Percentiles rank a stretch among this genome's conserved stretches.
Conservation (phyloP, 2,888 invertebrate species). For the Cheilosia variabilis region DNA sequence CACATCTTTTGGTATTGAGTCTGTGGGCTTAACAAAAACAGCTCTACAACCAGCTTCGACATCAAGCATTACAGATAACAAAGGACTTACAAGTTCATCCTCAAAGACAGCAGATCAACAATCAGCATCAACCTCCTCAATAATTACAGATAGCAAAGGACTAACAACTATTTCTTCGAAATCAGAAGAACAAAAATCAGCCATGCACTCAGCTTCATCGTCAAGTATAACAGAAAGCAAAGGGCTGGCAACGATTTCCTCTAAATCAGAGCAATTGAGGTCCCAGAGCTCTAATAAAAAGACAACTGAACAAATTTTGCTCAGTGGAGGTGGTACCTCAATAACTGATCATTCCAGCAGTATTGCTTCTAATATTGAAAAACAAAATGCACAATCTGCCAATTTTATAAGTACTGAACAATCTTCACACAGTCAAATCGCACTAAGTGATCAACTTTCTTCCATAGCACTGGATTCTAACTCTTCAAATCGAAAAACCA, state of each 20-base stretch:
- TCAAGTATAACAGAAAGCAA: background rate
- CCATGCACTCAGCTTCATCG: background rate
- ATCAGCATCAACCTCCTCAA: constrained; percentile 13
- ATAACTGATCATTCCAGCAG: constrained; percentile 33
- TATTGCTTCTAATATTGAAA: constrained; percentile 32
- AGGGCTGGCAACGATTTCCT: constrained; percentile 17
- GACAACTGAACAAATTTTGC: constrained; percentile 28
- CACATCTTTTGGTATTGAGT: background rate
- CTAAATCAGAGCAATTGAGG: constrained; percentile 40
- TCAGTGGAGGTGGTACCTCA: constrained; percentile 7
- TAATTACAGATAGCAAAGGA: constrained; percentile 17
- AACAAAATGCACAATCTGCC: constrained; percentile 35
- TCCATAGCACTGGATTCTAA: background rate
- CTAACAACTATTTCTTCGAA: constrained; percentile 40
- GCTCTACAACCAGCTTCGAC: constrained; percentile 3
- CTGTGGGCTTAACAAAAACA: constrained; percentile 4
- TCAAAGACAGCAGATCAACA: constrained; percentile 33
- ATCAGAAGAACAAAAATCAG: constrained; percentile 33
- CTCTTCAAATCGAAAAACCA: constrained; percentile 19
- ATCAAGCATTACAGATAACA: constrained; percentile 11
- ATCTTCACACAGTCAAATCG: constrained; percentile 22
- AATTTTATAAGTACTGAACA: constrained; percentile 42
- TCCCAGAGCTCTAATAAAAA: constrained; percentile 29
- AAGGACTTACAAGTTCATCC: constrained; percentile 28
- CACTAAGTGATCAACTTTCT: constrained; percentile 25